Conservation (phyloP, 2,797 vertebrate species). For the Synanceia verrucosa region DNA sequence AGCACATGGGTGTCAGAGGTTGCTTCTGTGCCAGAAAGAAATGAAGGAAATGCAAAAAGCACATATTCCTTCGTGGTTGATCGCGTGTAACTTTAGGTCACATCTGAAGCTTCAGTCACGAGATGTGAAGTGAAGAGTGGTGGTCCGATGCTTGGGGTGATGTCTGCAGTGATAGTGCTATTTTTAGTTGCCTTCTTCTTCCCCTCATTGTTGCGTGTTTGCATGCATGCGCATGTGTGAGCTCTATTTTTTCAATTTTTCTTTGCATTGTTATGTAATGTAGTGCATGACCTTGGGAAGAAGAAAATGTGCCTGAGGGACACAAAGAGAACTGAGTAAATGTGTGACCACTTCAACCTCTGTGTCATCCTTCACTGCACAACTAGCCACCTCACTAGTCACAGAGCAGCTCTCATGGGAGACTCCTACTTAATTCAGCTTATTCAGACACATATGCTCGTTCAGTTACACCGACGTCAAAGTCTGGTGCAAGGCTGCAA, state of each 20-base stretch:
- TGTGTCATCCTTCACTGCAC: constrained; percentile 79
- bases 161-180: constrained; percentile 61
- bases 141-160: constrained; percentile 60
- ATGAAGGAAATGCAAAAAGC: constrained; percentile 27
- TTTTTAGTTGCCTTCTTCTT: constrained; percentile 66
- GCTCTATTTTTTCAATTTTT: not conserved
- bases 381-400: constrained; percentile 61
- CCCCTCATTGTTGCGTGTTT: constrained; percentile 55
- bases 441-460: constrained; percentile 21
- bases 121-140: constrained; percentile 62
- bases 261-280: constrained; percentile 74
- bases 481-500: not conserved
- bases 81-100: constrained; percentile 50
- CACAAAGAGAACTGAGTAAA: constrained; percentile 67
- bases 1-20: constrained; percentile 57
- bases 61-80: constrained; percentile 26
- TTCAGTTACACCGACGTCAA: not conserved
- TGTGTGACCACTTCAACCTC: constrained; percentile 76
- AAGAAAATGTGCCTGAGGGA: constrained; percentile 73
- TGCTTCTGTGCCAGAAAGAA: constrained; percentile 35
- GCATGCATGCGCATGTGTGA: constrained; percentile 44
- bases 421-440: constrained; percentile 48
- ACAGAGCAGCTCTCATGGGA: constrained; percentile 53
- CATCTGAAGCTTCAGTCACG: constrained; percentile 42
- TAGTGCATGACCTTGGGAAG: constrained; percentile 77